Evolutionary conservation across 1,140 invertebrate genomes (phyloP), one percentile per base, ranked within the genome.

Genomic region (Drosophila varians): DNA sequence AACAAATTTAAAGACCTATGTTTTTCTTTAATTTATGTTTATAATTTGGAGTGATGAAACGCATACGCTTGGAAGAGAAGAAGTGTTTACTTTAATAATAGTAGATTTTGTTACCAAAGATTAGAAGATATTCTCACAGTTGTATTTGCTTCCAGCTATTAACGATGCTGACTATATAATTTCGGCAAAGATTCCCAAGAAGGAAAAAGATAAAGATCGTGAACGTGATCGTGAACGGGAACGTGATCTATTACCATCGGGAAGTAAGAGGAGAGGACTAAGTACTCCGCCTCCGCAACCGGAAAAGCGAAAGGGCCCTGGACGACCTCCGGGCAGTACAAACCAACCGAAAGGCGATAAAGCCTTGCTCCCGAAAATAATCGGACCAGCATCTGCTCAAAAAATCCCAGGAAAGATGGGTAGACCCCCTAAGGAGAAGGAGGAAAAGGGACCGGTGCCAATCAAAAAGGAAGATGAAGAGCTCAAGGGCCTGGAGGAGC

Each of bases 401-500:
- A 80, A 80, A 18, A 11, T 18, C 3, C n/a, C 54, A 4, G 19
- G 46, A 2, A 77, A 77, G 25, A 62, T 75, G 38, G 36, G 9
- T 1, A 78, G 89, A 19, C 7, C 36, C 0, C 36, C 65, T 0
- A 86, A 77, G 7, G 83, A 86, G 5, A 74, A 72, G 21, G 55
- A 72, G 18, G 72, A 60, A 0, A 89, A 89, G 42, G 25, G 62
- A 0, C 61, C 71, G 0, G 49, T 82, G 38, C 60, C 80, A 5
- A 80, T 89, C 5, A 88, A 90, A 23, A 90, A 90, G 31, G 88
- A 90, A 21, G 89, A 90, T 9, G 89, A 90, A 21, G 89, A 90
- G 8, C 61, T 90, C 2, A 89, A 72, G 47, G 89, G 89, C 3
- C 45, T 91, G 26, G 90, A 91, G 45, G 90, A 91, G 54, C 70